Conservation (phyloP, 2,797 vertebrate species). For the Balearica regulorum region DNA sequence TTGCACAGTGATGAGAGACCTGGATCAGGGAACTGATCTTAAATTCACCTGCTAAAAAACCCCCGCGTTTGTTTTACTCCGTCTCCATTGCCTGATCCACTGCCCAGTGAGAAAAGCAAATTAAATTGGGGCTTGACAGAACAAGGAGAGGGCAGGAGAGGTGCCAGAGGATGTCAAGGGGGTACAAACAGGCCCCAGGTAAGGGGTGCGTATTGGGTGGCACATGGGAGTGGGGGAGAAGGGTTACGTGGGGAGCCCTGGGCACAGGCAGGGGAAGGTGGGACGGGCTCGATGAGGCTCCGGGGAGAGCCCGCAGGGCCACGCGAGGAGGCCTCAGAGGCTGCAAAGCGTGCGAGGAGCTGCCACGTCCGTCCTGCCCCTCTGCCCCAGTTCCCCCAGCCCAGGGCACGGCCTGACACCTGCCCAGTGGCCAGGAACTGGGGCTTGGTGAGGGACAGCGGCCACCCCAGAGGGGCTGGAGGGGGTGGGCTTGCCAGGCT, state of each 20-base stretch:
- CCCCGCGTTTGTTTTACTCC: not conserved
- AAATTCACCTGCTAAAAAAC: not conserved
- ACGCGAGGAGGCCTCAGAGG: not conserved
- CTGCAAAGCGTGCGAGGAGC: not conserved
- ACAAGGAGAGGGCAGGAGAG: not conserved
- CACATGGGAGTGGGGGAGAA: not conserved
- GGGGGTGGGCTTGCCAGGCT: not conserved
- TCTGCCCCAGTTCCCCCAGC: accelerated
- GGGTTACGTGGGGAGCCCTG: not conserved
- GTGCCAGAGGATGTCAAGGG: not conserved
- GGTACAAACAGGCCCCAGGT: not conserved
- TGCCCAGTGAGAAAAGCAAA: not conserved
- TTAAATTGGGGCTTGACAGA: not conserved
- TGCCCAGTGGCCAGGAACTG: accelerated
- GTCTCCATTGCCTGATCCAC: not conserved
- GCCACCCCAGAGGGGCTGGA: not conserved
- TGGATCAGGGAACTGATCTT: not conserved
- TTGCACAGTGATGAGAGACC: not conserved
- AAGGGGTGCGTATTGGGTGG: not conserved
- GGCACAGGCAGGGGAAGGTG: not conserved
- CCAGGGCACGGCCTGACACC: accelerated
- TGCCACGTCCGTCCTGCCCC: accelerated
- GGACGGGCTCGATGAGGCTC: not conserved
- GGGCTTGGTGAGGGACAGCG: not conserved
- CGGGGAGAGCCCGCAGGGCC: not conserved